Evolutionary conservation across 2,797 vertebrate species (phyloP).

Genomic region (Danio albolineatus): DNA sequence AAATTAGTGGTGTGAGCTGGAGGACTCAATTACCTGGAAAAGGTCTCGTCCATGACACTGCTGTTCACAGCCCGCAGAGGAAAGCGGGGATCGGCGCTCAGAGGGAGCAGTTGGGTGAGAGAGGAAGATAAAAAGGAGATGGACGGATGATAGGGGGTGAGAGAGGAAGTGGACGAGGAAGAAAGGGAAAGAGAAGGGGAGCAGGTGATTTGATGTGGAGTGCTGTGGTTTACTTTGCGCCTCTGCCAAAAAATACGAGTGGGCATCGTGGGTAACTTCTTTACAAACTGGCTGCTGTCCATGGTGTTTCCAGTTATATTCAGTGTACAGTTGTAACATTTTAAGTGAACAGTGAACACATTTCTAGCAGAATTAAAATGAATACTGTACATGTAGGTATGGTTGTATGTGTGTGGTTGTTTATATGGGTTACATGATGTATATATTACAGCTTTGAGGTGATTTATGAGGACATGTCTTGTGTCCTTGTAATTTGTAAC

Average conservation of each 20-base stretch:
- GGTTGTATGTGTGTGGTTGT: too few relatives aligned
- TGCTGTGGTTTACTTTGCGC: conserved; percentile 41
- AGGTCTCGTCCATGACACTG: conserved; percentile 67
- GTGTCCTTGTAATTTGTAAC: too few relatives aligned
- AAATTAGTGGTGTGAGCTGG: conserved; percentile 80
- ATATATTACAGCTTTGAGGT: too few relatives aligned
- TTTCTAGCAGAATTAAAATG: too few relatives aligned
- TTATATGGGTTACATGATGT: too few relatives aligned
- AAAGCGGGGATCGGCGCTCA: conserved; percentile 49
- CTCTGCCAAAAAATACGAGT: conserved; percentile 25
- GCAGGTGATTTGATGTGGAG: conserved; percentile 35
- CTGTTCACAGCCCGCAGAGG: conserved; percentile 68
- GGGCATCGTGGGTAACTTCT: conserved; percentile 1
- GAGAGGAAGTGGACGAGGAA: conserved; percentile 51
- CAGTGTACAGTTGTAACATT: too few relatives aligned
- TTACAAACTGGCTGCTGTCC: conserved; percentile 2
- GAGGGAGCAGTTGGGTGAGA: conserved; percentile 31
- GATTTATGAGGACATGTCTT: too few relatives aligned
- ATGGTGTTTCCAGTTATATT: conserved; percentile 5
- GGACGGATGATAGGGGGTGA: conserved; percentile 28
- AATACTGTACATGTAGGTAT: too few relatives aligned
- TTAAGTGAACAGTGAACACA: too few relatives aligned
- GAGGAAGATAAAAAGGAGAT: conserved; percentile 22
- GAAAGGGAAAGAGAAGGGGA: conserved; percentile 63
- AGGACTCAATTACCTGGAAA: conserved; percentile 80